Evolutionary conservation across 2,888 invertebrate species (phyloP).

Genomic region (Sphaerophoria taeniata): DNA sequence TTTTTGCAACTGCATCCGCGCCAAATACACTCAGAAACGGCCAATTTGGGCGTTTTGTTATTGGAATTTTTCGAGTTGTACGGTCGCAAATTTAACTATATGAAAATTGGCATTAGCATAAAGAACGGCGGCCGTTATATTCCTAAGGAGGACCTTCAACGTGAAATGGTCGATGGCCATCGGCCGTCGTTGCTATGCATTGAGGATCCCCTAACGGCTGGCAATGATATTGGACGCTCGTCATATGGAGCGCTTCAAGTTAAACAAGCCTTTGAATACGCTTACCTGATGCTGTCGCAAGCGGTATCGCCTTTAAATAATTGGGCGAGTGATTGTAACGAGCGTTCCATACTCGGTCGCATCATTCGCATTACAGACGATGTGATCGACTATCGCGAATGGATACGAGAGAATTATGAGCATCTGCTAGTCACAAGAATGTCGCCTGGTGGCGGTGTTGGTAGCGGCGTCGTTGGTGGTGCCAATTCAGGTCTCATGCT

Average conservation of each 20-base stretch:
- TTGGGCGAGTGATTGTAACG: conserved; percentile 84
- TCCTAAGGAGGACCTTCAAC: conserved; percentile 95
- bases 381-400: conserved; percentile 87
- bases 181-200: conserved; percentile 97
- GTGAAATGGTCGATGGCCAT: conserved; percentile 97
- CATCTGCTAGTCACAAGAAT: conserved; percentile 79
- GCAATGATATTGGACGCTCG: conserved; percentile 98
- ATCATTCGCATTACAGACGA: conserved; percentile 97
- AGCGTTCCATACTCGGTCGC: conserved; percentile 91
- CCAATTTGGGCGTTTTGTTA: conserved; percentile 96
- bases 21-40: conserved; percentile 87
- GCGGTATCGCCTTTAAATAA: conserved; percentile 86
- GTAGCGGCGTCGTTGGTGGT: too few species aligned
- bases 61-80: conserved; percentile 99
- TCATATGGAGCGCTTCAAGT: conserved; percentile 91
- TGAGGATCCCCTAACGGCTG: conserved; percentile 97
- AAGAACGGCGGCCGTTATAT: conserved; percentile 97
- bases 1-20: conserved; percentile 97
- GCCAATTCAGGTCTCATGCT: conserved; percentile 54
- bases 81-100: conserved; percentile 97
- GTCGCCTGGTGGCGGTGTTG: conserved; percentile 78
- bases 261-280: conserved; percentile 98
- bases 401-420: conserved; percentile 83
- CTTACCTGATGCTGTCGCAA: conserved; percentile 92
- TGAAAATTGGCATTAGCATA: conserved; percentile 93